Conservation (phyloP, 2,113 vertebrate species). For the Amia ocellicauda region DNA sequence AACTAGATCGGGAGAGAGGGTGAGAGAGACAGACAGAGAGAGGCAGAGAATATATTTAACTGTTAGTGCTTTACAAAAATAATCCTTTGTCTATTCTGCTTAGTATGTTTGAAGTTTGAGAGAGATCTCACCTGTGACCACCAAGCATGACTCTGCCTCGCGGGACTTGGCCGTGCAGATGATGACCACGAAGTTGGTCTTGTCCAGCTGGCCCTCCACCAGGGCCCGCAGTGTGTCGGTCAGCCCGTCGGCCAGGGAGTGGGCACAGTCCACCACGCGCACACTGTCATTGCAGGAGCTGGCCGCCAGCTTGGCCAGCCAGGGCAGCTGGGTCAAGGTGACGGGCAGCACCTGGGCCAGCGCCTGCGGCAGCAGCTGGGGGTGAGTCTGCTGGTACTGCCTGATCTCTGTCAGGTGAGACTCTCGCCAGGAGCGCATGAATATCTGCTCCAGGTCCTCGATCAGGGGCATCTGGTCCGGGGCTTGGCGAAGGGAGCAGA, state of each 20-base stretch:
- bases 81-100: not conserved
- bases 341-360: slow-evolving; percentile 64
- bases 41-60: too few relatives aligned
- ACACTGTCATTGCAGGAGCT: slow-evolving; percentile 87
- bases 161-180: slow-evolving; percentile 76
- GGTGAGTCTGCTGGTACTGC: slow-evolving; percentile 78
- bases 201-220: slow-evolving; percentile 75
- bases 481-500: slow-evolving; percentile 52
- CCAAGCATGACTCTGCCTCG: slow-evolving; percentile 88
- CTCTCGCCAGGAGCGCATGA: slow-evolving; percentile 93
- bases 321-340: slow-evolving; percentile 86
- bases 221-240: slow-evolving; percentile 82
- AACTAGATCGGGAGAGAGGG: too few relatives aligned
- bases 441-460: slow-evolving; percentile 94
- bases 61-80: too few relatives aligned
- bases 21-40: too few relatives aligned
- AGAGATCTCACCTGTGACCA: slow-evolving; percentile 78
- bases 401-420: slow-evolving; percentile 86
- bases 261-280: slow-evolving; percentile 78
- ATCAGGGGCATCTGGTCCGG: slow-evolving; percentile 90
- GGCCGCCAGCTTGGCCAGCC: slow-evolving; percentile 89
- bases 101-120: not conserved
- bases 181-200: slow-evolving; percentile 91
- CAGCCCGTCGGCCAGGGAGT: slow-evolving; percentile 86
- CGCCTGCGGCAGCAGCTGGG: slow-evolving; percentile 58